Evolutionary conservation across 2,797 vertebrate species (phyloP).

Genomic region (Sebastes vulpes): DNA sequence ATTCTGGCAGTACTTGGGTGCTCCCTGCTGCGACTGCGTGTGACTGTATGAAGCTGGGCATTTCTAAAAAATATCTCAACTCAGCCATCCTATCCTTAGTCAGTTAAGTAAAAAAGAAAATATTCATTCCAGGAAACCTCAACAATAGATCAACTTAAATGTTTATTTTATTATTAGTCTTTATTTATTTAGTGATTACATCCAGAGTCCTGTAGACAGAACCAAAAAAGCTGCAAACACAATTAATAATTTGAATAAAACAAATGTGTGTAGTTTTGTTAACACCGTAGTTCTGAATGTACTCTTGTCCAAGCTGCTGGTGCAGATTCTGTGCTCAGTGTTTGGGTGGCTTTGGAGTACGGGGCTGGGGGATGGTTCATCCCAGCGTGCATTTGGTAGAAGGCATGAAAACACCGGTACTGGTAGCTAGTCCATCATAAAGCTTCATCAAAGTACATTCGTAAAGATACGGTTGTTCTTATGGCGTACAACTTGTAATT

Average conservation of each 20-base stretch:
- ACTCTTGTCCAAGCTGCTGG: background rate
- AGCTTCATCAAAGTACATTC: background rate
- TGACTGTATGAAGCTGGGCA: background rate
- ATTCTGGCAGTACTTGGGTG: background rate
- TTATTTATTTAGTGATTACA: background rate
- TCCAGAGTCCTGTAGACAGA: background rate
- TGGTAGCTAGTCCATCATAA: background rate
- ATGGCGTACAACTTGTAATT: background rate
- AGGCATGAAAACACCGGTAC: background rate
- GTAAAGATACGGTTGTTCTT: background rate
- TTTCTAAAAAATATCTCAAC: background rate
- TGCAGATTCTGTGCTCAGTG: background rate
- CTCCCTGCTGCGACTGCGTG: background rate
- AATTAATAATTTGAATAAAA: background rate
- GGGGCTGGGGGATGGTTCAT: background rate
- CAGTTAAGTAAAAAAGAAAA: background rate
- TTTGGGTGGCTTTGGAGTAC: background rate
- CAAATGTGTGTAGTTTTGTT: background rate
- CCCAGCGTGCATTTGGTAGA: background rate
- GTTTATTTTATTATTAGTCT: background rate
- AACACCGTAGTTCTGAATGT: background rate
- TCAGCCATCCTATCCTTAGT: background rate
- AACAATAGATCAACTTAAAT: background rate
- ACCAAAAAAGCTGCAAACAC: background rate
- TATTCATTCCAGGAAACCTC: background rate